Conservation (phyloP, 2,888 invertebrate species). For the Diaprepes abbreviatus region DNA sequence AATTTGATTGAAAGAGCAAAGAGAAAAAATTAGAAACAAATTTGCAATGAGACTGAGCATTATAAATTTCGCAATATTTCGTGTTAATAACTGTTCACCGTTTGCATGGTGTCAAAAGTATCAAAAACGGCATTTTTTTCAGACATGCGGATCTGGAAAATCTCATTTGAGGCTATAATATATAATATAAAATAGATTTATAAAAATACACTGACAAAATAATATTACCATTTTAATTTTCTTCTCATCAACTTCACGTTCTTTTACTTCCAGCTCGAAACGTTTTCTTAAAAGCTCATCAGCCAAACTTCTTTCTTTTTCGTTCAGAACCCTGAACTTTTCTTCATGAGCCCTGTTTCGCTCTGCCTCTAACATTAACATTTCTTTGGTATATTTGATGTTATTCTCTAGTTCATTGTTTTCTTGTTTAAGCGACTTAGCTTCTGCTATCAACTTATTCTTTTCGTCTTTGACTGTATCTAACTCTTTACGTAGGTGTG, state of each 20-base stretch:
- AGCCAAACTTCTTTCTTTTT: constrained; percentile 54
- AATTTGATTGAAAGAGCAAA: too few relatives aligned
- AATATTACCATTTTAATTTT: constrained; percentile 59
- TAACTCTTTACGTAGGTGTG: constrained; percentile 55
- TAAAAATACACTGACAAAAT: too few relatives aligned
- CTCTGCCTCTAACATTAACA: constrained; percentile 56
- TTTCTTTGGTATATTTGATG: constrained; percentile 59
- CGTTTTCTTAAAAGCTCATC: constrained; percentile 55
- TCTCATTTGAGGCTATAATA: too few relatives aligned
- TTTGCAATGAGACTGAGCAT: too few relatives aligned
- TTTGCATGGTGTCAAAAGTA: too few relatives aligned
- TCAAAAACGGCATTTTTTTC: too few relatives aligned
- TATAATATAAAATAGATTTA: too few relatives aligned
- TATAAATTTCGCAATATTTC: too few relatives aligned
- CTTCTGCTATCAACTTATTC: constrained; percentile 52
- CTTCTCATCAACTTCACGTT: constrained; percentile 58
- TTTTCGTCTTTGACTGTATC: constrained; percentile 54
- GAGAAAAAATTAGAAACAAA: too few relatives aligned
- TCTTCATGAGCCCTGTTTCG: constrained; percentile 55
- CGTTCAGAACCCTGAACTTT: constrained; percentile 53
- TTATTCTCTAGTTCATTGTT: constrained; percentile 57
- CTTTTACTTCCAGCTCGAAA: constrained; percentile 56
- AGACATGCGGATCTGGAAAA: too few relatives aligned
- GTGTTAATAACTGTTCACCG: too few relatives aligned
- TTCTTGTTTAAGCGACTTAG: constrained; percentile 54